phyloP scores from a whole-genome alignment of 2,888 invertebrate genomes.

The Tiphia femorata region DNA sequence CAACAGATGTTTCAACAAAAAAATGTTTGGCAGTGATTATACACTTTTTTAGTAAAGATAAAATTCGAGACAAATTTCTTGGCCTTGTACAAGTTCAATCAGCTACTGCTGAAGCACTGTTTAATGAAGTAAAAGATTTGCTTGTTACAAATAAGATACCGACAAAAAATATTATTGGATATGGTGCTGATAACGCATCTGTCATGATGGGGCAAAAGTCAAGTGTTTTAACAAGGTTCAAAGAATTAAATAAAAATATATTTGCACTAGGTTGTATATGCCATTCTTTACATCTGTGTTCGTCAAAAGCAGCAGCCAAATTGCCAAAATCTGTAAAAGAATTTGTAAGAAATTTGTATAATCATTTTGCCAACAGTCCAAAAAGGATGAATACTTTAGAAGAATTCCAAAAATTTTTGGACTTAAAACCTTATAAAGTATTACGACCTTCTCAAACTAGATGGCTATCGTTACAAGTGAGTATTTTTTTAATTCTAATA shows the following conservation, averaged over 20 bases:
- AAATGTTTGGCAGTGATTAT: slow-evolving; percentile 1
- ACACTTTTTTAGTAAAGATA: not conserved
- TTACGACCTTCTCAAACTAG: too few species aligned
- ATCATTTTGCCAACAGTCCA: slow-evolving; percentile 3
- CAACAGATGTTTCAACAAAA: too few species aligned
- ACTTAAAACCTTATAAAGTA: too few species aligned
- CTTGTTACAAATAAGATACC: not conserved
- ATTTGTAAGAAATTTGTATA: not conserved
- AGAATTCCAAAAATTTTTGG: not conserved
- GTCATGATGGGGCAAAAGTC: slow-evolving; percentile 3
- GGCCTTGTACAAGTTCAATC: too few species aligned
- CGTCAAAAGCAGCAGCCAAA: slow-evolving; percentile 1
- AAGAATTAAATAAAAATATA: slow-evolving; percentile 5
- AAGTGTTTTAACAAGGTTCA: not conserved
- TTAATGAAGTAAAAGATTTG: not conserved
- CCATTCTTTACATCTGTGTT: slow-evolving; percentile 2
- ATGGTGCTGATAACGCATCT: slow-evolving; percentile 3
- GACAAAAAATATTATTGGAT: not conserved
- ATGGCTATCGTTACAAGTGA: too few species aligned
- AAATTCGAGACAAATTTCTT: not conserved
- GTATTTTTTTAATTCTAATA: too few species aligned
- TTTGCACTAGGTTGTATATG: not conserved
- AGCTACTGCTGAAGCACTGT: not conserved
- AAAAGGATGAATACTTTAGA: not conserved
- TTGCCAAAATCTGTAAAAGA: slow-evolving; percentile 2